Percentiles rank a stretch among this genome's conserved stretches.
These are phyloP conservation scores for Lamellibrachia columna DNA, from an alignment of 2,888 invertebrate species.

Conservation along the genomic window DNA sequence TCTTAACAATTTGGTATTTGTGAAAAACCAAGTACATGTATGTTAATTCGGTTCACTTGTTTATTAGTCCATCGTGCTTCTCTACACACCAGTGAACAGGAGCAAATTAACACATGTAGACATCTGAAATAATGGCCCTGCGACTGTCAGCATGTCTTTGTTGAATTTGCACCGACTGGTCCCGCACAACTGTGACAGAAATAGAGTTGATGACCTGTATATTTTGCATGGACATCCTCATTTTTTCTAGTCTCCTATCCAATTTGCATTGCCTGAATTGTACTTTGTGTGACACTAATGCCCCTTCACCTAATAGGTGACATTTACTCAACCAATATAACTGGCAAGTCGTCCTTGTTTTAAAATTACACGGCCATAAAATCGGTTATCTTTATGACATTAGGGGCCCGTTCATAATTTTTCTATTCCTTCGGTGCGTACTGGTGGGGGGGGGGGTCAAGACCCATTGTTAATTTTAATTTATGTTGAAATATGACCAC, in stretches of 20 bases:
- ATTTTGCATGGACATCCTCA: no score
- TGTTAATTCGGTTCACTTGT: not conserved
- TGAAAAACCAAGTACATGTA: not conserved
- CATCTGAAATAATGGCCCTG: not conserved
- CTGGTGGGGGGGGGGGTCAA: no score
- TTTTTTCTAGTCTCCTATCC: not conserved
- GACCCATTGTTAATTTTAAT: no score
- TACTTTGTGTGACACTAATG: not conserved
- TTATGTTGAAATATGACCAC: no score
- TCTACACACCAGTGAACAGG: not conserved
- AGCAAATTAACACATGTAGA: not conserved
- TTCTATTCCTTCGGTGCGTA: no score
- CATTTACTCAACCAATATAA: not conserved
- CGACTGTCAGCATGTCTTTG: not conserved
- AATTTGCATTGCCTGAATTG: not conserved
- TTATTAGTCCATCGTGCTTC: not conserved
- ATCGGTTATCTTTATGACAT: constrained; percentile 8
- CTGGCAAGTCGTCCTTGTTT: not conserved
- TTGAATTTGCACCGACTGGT: not conserved
- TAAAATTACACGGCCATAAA: not conserved
- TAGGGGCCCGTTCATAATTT: not conserved
- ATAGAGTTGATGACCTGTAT: not conserved
- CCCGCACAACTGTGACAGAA: not conserved
- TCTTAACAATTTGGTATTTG: no score
- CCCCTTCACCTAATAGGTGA: not conserved